A percentile compares a stretch with the other conserved stretches of the same genome.
These are phyloP conservation scores for Phoxinus phoxinus DNA, from an alignment of 2,113 vertebrate genomes.

Conservation along the genomic window DNA sequence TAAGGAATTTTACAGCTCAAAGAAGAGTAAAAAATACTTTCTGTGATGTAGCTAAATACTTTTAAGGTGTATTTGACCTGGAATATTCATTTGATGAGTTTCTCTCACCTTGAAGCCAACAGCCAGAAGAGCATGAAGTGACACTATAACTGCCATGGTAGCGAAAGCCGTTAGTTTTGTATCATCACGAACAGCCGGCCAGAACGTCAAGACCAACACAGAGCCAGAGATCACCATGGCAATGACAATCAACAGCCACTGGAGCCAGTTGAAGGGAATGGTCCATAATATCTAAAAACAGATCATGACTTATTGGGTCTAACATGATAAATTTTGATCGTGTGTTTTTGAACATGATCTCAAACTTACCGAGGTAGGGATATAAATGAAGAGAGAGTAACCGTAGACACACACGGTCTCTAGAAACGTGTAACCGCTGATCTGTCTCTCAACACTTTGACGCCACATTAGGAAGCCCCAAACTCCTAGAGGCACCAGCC, in stretches of 20 bases:
- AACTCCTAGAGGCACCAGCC: conserved; percentile 82
- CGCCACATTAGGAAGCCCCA: conserved; percentile 89
- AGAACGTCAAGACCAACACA: conserved; percentile 82
- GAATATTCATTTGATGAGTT: not conserved
- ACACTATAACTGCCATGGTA: conserved; percentile 72
- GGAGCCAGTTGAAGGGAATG: conserved; percentile 78
- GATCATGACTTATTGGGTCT: not conserved
- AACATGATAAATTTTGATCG: not conserved
- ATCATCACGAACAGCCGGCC: conserved; percentile 81
- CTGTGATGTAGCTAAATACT: not conserved
- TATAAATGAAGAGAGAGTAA: conserved; percentile 86
- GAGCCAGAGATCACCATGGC: conserved; percentile 80
- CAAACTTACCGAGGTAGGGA: conserved; percentile 85
- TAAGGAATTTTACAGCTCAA: not conserved
- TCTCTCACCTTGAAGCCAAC: conserved; percentile 83
- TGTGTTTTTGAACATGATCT: not conserved
- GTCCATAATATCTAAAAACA: conserved; percentile 81
- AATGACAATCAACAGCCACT: conserved; percentile 79
- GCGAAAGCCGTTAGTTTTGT: conserved; percentile 71
- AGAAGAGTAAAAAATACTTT: not conserved
- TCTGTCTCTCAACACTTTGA: conserved; percentile 67
- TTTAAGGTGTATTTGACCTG: not conserved
- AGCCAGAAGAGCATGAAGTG: conserved; percentile 82
- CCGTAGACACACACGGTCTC: conserved; percentile 88
- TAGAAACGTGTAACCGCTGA: conserved; percentile 81